phyloP scores from a whole-genome alignment of 2,888 invertebrate genomes.

The Drosophila neonasuta region DNA sequence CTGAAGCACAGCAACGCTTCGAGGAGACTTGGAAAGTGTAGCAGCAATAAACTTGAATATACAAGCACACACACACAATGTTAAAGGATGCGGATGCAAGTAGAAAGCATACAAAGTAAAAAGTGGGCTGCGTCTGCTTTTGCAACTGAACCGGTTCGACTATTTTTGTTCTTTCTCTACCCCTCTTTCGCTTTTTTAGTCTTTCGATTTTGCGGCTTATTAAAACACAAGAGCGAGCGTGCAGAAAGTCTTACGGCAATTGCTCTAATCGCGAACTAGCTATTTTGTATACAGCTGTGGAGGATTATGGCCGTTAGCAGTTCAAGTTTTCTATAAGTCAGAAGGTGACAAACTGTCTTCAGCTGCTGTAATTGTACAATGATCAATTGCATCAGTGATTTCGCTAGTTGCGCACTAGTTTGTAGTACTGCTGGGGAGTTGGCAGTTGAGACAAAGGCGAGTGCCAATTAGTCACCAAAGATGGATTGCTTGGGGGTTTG shows the following conservation, averaged over 20 bases:
- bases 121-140: slow-evolving; percentile 51
- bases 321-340: too few relatives aligned
- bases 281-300: too few relatives aligned
- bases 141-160: slow-evolving; percentile 48
- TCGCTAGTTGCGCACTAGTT: too few relatives aligned
- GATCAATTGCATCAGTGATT: too few relatives aligned
- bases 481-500: slow-evolving; percentile 13
- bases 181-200: slow-evolving; percentile 15
- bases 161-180: slow-evolving; percentile 39
- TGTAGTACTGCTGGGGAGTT: background rate
- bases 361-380: too few relatives aligned
- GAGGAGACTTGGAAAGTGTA: slow-evolving; percentile 26
- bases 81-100: slow-evolving; percentile 57
- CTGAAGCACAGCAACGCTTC: slow-evolving; percentile 10
- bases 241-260: slow-evolving; percentile 24
- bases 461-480: slow-evolving; percentile 65
- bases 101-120: slow-evolving; percentile 51
- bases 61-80: slow-evolving; percentile 26
- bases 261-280: background rate
- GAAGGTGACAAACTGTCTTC: too few relatives aligned
- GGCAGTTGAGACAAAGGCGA: slow-evolving; percentile 40
- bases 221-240: slow-evolving; percentile 60
- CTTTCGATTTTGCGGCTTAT: slow-evolving; percentile 64
- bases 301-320: too few relatives aligned
- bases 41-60: slow-evolving; percentile 24